A percentile compares a stretch with the other conserved stretches of the same genome.
Conservation (phyloP, 2,888 invertebrate genomes). For the Lepeophtheirus nordmannii region DNA sequence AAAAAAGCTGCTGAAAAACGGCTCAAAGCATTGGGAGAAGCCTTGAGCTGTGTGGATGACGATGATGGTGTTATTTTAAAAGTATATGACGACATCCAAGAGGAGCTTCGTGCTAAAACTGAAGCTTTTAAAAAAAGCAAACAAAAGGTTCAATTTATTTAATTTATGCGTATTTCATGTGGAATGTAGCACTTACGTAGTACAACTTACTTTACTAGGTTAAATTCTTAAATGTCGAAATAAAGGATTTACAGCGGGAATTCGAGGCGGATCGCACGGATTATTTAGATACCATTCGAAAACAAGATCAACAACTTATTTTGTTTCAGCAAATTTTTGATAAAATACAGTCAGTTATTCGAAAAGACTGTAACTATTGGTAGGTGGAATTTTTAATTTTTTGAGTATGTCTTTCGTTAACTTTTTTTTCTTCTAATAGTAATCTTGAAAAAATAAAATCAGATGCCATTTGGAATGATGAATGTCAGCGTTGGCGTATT, state of each 20-base stretch:
- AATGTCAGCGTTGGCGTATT: slow-evolving; percentile 50
- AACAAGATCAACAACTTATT: slow-evolving; percentile 52
- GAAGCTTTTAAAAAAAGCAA: slow-evolving; percentile 49
- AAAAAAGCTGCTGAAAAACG: slow-evolving; percentile 53
- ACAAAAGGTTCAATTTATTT: slow-evolving; percentile 40
- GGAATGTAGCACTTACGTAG: background rate
- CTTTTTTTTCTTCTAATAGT: slow-evolving; percentile 32
- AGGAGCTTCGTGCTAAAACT: slow-evolving; percentile 55
- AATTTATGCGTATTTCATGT: background rate
- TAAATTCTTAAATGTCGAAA: slow-evolving; percentile 9
- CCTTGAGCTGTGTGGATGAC: slow-evolving; percentile 47
- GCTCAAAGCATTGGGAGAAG: slow-evolving; percentile 40
- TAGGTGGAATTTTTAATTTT: slow-evolving; percentile 30
- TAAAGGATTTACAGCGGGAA: slow-evolving; percentile 59
- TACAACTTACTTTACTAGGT: background rate
- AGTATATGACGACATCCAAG: slow-evolving; percentile 61
- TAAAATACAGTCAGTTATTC: slow-evolving; percentile 50
- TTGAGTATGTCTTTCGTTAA: background rate
- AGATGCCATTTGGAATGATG: slow-evolving; percentile 57
- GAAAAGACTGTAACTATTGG: slow-evolving; percentile 57
- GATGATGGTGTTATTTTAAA: slow-evolving; percentile 51
- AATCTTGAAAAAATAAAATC: slow-evolving; percentile 52
- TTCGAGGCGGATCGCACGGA: slow-evolving; percentile 66
- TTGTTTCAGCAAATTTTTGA: slow-evolving; percentile 49
- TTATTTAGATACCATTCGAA: slow-evolving; percentile 61